Evolutionary conservation across 2,113 vertebrate species (phyloP), one percentile per base, ranked within the genome.

Genomic region (Crotophaga sulcirostris): DNA sequence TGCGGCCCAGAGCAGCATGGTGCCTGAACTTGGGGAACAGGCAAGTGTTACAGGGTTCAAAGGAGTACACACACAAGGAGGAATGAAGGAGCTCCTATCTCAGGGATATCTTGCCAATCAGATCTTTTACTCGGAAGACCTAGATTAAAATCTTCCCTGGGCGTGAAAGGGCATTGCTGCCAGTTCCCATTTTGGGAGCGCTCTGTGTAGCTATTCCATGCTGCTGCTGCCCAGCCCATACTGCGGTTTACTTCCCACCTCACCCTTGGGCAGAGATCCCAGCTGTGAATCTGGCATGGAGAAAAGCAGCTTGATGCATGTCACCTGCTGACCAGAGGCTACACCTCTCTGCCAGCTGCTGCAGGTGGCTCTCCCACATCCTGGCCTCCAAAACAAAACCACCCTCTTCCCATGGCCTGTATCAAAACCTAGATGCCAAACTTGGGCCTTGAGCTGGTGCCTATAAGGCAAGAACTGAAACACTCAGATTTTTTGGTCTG

Each of bases 341-440:
- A 11, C 44, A n/a, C 10, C 49, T 34, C 40, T 45, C 67, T 55
- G 69, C 40, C 40, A 45, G 74, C 52, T 70, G 47, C 47, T 49
- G 47, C 47, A 47, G 45, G 45, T 47, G 45, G 45, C 9, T 47
- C 45, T 47, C 18, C 45, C 45, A 47, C 45, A 47, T 36, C 67
- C 20, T 51, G 16, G 45, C n/a, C 73, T 59, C 44, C 85, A 0
- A 0, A 1, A 2, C 1, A 7, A 1, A 47, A 14, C 55, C 64
- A 23, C 51, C 16, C 58, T 21, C 24, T 47, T 49, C 54, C 29
- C 17, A 6, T 2, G 0, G 2, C 38, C 64, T 21, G 6, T 7
- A 45, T 5, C 6, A 49, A 40, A 87, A 42, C 8, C 0, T 3
- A 66, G 31, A 70, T 31, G 60, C 38, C 26, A 16, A 4, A 24